Evolutionary conservation across 2,113 vertebrate species (phyloP), one percentile per base, ranked within the genome.

Genomic region (Pomatostomus ruficeps): DNA sequence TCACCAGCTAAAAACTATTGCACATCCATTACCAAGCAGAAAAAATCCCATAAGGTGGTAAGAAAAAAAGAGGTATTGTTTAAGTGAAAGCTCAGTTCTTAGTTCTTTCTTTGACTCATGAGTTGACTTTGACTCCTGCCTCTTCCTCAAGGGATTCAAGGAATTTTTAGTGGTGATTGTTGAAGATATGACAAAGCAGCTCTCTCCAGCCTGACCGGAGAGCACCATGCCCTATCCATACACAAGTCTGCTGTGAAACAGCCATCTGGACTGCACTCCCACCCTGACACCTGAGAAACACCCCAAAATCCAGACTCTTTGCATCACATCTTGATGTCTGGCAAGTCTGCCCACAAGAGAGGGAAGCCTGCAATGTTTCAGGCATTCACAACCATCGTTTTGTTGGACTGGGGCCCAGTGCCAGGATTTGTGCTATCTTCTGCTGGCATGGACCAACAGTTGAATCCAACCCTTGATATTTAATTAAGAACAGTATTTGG

Each of bases 401-500:
- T 76, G 73, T 74, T 85, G 74, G 66, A 57, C 0, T 2, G 6
- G 65, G 71, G 84, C 62, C 59, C 80, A 48, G n/a, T 80, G 94
- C 80, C 91, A 93, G 89, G 65, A 92, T 91, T 81, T 75, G n/a
- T 70, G 82, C 74, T 91, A 36, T 93, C 85, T 96, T 95, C 87
- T 94, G 67, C 52, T 96, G 85, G 85, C 93, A 72, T 74, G 52
- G 88, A 67, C 59, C 42, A 76, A 71, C 25, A 40, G 76, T 95
- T 70, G 75, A 96, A 85, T 91, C 62, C 79, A 88, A 54, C 7
- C 21, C 85, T 71, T 97, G 86, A 59, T 83, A 93, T 86, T 96
- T 97, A 89, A 94, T 94, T 95, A 96, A 84, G 91, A 91, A 86
- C 33, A 77, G 70, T 85, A 81, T 92, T 94, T 92, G 89, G 48